Base-by-base conservation (phyloP, 2,113 vertebrate species). In the Atrichornis clamosus region DNA sequence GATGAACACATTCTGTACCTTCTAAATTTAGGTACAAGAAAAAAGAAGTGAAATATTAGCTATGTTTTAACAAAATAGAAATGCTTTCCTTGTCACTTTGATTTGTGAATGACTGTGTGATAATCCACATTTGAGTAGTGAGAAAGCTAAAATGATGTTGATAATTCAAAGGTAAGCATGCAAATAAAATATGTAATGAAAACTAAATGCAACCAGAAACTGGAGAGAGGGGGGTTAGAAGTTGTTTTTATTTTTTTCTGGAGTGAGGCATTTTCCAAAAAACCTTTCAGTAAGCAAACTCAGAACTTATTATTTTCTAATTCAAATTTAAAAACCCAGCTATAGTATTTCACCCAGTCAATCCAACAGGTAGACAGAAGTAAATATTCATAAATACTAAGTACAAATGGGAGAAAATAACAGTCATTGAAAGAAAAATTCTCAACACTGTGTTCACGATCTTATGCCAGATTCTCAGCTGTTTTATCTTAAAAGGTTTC, bases 71-170 rank as follows among this genome's bases (percentile, higher is more conserved):
- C 74, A 95, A 96, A 95, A 70, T 65, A 90, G 33, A 89, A 69
- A 93, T 90, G 82, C 63, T 69, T 78, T 76, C 73, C 65, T 84
- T 75, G 63, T 65, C 62, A 77, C 11, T 85, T 94, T 93, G 76
- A 94, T 95, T 97, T 95, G 46, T 67, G 90, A 97, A 95, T 94
- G 94, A 82, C 37, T 96, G 93, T 72, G 49, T 77, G 62, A 96
- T 95, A 92, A 94, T 94, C 58, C 49, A 95, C 35, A 91, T 85
- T 84, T 95, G 81, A 82, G 82, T 70, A 90, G 68, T 60, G 65
- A 87, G 41, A 86, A 93, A 91, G 47, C 41, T 84, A 58, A 93
- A 93, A 76, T n/a, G 0, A 84, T 64, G 65, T 52, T 93, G 64
- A 41, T 84, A 94, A 91, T 88, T 93, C 62, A 89, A 91, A 95